Evolutionary conservation across 2,888 invertebrate genomes (phyloP), one percentile per base, ranked within the genome.

Genomic region (Chrysina gloriosa): DNA sequence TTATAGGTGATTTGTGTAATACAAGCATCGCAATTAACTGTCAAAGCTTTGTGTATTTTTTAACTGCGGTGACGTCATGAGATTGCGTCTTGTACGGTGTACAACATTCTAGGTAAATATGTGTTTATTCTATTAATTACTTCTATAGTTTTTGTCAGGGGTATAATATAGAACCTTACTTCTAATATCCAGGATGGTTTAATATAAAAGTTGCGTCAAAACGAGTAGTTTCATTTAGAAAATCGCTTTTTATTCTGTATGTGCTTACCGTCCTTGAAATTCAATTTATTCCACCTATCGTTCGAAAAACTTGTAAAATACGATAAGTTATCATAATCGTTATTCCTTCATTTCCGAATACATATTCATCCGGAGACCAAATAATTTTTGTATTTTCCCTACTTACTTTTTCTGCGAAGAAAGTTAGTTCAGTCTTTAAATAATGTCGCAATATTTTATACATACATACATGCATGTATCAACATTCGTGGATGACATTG

Each of bases 51-150:
- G 75, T 76, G 76, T 77, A 78, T 77, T 79, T 80, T 81, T 77
- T 78, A 78, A 76, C 73, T 73, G 74, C 68, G 69, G 81, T 82
- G 82, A 82, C 82, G 82, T 82, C 82, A 82, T 82, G 80, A 81
- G 81, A 81, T 81, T 80, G 80, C 81, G 80, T 81, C 81, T 75
- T 80, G 79, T 76, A 80, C 80, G 80, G 80, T 77, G 79, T 78
- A 76, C 77, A 67, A 68, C 45, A 61, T 69, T 65, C 31, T 66
- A 69, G 80, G 81, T 81, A 81, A 81, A 79, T 79, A 78, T 74
- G 67, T 70, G 65, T 71, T 73, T 77, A 78, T 71, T 78, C 71
- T 74, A 29, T 34, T 34, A 66, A 48, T 58, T 58, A 58, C 42
- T 14, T 58, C 25, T 14, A 42, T 42, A 27, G 39, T 42, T 58